Percentiles rank a stretch among this genome's conserved stretches.
Conservation (phyloP, 30 jellyfish, hydroid and myxozoan species). For the Cassiopea xamachana region DNA sequence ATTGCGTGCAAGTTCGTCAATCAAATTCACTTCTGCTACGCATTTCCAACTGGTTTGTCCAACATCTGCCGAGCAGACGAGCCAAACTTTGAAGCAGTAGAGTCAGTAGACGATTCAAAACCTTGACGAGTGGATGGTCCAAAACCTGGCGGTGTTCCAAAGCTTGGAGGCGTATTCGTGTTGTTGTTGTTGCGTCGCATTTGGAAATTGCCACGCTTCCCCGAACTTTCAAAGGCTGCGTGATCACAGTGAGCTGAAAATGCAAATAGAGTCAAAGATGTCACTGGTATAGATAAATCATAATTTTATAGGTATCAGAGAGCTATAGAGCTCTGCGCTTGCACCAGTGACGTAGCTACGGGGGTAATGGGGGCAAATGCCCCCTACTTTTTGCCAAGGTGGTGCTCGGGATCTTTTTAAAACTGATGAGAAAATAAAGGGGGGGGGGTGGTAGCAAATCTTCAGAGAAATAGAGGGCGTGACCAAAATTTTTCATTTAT, state of each 20-base stretch:
- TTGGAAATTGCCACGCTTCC: conserved; percentile 12
- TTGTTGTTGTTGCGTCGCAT: neutral
- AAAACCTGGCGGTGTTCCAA: conserved; percentile 55
- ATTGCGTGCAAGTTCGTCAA: no score
- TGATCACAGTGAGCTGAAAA: conserved; percentile 87
- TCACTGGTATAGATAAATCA: no score
- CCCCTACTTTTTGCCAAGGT: no score
- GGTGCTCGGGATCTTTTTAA: no score
- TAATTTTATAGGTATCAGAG: no score
- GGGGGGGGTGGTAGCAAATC: no score
- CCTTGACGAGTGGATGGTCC: conserved; percentile 71
- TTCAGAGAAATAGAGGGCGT: no score
- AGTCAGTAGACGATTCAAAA: conserved; percentile 29
- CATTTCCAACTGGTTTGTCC: neutral
- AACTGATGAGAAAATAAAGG: no score
- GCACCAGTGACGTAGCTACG: no score
- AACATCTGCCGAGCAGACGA: conserved; percentile 47
- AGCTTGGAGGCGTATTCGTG: conserved; percentile 35
- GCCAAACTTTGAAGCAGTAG: conserved; percentile 47
- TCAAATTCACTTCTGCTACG: neutral
- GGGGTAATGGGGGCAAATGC: no score
- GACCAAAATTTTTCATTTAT: no score
- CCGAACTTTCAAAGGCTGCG: conserved; percentile 75
- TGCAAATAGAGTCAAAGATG: neutral
- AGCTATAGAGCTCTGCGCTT: no score